A percentile compares a stretch with the other conserved stretches of the same genome.
These are phyloP conservation scores for Crocidura indochinensis DNA, from an alignment of 2,797 vertebrate species.

Conservation along the genomic window DNA sequence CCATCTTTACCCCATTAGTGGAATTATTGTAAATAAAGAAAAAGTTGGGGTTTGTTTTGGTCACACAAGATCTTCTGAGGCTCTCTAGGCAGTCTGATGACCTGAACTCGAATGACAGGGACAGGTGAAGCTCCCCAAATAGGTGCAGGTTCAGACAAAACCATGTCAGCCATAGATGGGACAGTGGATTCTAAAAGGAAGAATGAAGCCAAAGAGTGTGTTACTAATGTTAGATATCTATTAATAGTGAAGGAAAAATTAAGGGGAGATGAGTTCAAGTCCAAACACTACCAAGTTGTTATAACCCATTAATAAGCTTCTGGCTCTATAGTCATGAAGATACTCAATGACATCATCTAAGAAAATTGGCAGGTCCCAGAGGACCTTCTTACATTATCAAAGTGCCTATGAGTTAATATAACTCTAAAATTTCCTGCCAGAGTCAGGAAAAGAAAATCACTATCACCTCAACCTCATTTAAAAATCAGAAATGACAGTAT, in stretches of 20 bases:
- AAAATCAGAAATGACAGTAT: conserved; percentile 48
- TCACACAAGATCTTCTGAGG: background rate
- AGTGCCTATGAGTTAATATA: background rate
- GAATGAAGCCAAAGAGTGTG: background rate
- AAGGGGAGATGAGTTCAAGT: background rate
- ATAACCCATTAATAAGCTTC: conserved; percentile 5
- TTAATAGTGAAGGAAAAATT: conserved; percentile 45
- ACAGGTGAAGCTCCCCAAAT: background rate
- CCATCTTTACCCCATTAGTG: background rate
- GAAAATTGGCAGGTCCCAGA: background rate
- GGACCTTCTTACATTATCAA: background rate
- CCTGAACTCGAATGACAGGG: too few relatives aligned
- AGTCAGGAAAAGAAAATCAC: background rate
- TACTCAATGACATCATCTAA: background rate
- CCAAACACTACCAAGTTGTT: background rate
- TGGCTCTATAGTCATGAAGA: background rate
- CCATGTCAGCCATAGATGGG: background rate
- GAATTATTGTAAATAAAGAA: conserved; percentile 36
- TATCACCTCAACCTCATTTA: background rate
- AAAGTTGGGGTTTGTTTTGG: background rate
- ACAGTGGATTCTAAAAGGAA: background rate
- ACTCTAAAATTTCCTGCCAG: background rate
- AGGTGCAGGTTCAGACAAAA: background rate
- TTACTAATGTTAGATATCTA: background rate
- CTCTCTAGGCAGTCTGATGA: background rate